Evolutionary conservation across 2,113 vertebrate species (phyloP).

Genomic region (Leptodactylus fuscus): DNA sequence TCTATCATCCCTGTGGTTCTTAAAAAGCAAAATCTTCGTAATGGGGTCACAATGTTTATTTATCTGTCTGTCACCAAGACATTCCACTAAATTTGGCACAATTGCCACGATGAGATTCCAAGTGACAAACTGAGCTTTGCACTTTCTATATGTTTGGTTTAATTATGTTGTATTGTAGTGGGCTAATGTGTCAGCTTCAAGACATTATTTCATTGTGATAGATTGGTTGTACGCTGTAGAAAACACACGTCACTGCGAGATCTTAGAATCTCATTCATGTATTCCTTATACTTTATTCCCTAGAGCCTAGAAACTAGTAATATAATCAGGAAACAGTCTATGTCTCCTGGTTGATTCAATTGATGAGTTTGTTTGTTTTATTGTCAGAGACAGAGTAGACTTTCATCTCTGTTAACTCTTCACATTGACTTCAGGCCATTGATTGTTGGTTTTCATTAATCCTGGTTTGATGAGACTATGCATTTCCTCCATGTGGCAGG

Average conservation of each 20-base stretch:
- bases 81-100: no score
- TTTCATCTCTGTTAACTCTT: slow-evolving; percentile 37
- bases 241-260: slow-evolving; percentile 13
- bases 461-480: slow-evolving; percentile 9
- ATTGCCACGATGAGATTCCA: no score
- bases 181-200: neutral
- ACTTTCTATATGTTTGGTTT: no score
- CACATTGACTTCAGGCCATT: slow-evolving; percentile 52
- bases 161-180: neutral
- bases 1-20: no score
- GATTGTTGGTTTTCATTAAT: slow-evolving; percentile 56
- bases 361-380: slow-evolving; percentile 25
- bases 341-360: slow-evolving; percentile 18
- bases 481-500: slow-evolving; percentile 22
- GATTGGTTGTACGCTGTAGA: neutral
- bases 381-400: slow-evolving; percentile 5
- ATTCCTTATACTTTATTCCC: slow-evolving; percentile 41
- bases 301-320: slow-evolving; percentile 22
- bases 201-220: slow-evolving; percentile 10
- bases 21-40: no score
- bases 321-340: slow-evolving; percentile 34
- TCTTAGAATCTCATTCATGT: slow-evolving; percentile 52
- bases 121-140: no score
- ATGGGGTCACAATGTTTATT: no score
- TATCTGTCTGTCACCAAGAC: no score